Evolutionary conservation across 2,888 invertebrate species (phyloP).

Genomic region (Ophion obscuratus): DNA sequence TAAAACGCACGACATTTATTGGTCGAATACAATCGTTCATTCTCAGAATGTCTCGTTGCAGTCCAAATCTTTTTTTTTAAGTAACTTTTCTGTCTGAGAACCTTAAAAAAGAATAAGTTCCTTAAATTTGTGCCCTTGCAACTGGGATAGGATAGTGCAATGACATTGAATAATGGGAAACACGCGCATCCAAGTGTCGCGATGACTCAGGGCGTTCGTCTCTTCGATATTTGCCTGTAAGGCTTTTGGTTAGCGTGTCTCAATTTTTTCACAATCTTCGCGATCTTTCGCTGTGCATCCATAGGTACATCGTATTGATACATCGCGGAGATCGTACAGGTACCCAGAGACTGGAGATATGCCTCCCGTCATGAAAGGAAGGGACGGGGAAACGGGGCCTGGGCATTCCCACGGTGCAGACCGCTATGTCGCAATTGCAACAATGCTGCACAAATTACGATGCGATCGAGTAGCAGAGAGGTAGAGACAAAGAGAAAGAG

Average conservation of each 20-base stretch:
- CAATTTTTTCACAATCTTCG: slow-evolving; percentile 19
- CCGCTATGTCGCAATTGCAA: slow-evolving; percentile 76
- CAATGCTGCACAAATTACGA: slow-evolving; percentile 77
- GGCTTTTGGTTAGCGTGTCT: slow-evolving; percentile 11
- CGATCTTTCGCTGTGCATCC: slow-evolving; percentile 20
- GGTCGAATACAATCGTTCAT: too few relatives aligned
- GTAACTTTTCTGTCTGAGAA: too few relatives aligned
- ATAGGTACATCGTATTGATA: slow-evolving; percentile 7
- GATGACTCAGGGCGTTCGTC: slow-evolving; percentile 67
- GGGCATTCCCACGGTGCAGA: slow-evolving; percentile 75
- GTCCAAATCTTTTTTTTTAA: too few relatives aligned
- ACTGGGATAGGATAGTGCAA: neutral
- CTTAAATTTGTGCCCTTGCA: neutral
- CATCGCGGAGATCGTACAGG: slow-evolving; percentile 37
- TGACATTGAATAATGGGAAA: slow-evolving; percentile 50
- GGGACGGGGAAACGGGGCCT: slow-evolving; percentile 46
- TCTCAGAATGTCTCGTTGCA: too few relatives aligned
- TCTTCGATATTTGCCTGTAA: slow-evolving; percentile 35
- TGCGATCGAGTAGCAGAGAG: slow-evolving; percentile 69
- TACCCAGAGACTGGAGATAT: slow-evolving; percentile 28
- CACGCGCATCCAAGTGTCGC: slow-evolving; percentile 57
- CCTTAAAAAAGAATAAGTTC: neutral
- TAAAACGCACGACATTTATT: too few relatives aligned
- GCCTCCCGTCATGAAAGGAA: slow-evolving; percentile 57
- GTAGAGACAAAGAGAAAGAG: slow-evolving; percentile 66